Conservation (phyloP, 2,797 vertebrate species). For the Gymnocypris eckloni region DNA sequence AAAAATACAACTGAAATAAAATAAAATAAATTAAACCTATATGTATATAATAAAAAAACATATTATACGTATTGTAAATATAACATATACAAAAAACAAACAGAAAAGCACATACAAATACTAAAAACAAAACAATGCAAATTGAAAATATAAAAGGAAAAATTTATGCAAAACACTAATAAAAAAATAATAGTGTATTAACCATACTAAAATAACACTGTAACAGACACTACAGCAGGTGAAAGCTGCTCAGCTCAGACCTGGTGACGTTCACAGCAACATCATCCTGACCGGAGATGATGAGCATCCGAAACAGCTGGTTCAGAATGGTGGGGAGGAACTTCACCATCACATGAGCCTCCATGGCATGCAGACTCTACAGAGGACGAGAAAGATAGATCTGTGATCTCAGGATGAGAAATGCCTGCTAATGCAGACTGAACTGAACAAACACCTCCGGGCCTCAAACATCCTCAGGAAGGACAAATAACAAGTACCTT, state of each 20-base stretch:
- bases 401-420: conserved; percentile 1
- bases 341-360: conserved; percentile 94
- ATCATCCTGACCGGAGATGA: conserved; percentile 88
- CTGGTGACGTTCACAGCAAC: conserved; percentile 95
- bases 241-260: conserved; percentile 68
- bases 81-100: no score
- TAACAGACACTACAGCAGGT: background rate
- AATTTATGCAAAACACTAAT: background rate
- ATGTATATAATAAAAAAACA: background rate
- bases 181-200: background rate
- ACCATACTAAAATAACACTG: background rate
- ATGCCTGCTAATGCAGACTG: background rate
- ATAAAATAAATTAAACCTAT: background rate
- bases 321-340: conserved; percentile 95
- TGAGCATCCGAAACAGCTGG: conserved; percentile 93
- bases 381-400: background rate
- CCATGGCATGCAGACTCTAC: conserved; percentile 96
- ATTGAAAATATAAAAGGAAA: background rate
- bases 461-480: conserved; percentile 58
- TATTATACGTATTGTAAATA: background rate
- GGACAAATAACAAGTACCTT: conserved; percentile 81
- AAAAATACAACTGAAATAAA: background rate
- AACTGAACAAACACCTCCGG: conserved; percentile 29
- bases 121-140: background rate
- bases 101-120: background rate